Evolutionary conservation across 1,140 invertebrate species (phyloP).

Genomic region (Papilio dardanus): DNA sequence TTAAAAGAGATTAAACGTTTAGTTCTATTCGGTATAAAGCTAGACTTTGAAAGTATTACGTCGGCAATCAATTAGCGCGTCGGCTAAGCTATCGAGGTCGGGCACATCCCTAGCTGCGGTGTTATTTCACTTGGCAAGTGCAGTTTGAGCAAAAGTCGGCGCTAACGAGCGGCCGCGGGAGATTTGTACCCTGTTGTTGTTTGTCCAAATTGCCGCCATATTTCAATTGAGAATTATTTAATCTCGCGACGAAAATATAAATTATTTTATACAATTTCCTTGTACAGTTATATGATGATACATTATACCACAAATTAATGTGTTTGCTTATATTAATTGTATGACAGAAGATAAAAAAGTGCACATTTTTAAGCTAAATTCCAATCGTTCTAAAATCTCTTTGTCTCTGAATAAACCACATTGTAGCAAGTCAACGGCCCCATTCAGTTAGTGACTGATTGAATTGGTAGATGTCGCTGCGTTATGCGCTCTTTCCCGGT

Average conservation of each 20-base stretch:
- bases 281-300: background rate
- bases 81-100: constrained; percentile 24
- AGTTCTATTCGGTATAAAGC: background rate
- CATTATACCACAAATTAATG: background rate
- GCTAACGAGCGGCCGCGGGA: constrained; percentile 43
- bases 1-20: background rate
- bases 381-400: background rate
- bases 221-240: constrained; percentile 31
- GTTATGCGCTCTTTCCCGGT: background rate
- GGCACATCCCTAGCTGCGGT: constrained; percentile 28
- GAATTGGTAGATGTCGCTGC: background rate
- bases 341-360: no score
- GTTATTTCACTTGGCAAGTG: constrained; percentile 51
- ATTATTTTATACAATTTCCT: background rate
- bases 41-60: background rate
- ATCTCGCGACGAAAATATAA: background rate
- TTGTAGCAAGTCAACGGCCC: background rate
- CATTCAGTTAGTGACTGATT: background rate
- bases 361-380: no score
- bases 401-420: background rate
- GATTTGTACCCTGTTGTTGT: constrained; percentile 48
- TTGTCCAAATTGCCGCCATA: constrained; percentile 29
- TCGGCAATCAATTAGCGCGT: constrained; percentile 4
- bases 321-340: background rate
- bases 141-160: constrained; percentile 51